Base-by-base conservation (phyloP, 2,888 invertebrate species). In the Gandaritis pyraliata region DNA sequence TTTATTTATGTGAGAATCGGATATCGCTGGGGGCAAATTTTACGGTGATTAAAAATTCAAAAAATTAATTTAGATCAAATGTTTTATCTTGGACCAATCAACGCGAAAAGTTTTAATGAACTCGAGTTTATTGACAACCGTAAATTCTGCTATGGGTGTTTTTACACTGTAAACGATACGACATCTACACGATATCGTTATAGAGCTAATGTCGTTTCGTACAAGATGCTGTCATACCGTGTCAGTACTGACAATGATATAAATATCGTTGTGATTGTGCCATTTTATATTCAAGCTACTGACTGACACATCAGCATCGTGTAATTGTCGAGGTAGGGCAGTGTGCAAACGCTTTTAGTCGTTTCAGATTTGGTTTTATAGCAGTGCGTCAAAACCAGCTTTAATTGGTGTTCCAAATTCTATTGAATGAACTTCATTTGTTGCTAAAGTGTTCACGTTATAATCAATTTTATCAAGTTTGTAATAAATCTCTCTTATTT, bases 31-130 rank as follows among this genome's bases (percentile, higher is more conserved):
- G 58, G 75, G 69, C 68, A 54, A 70, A 81, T 78, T 85, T 85
- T 83, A 87, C 83, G 82, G 82, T 85, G 84, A 83, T 86, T 82
- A 83, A 83, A 83, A 83, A 85, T 78, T 60, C 67, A 74, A 72
- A 23, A 70, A 73, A 75, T 74, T 76, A 74, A 77, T 80, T 79
- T 66, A 75, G 74, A 80, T 77, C 74, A 78, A 80, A 81, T 43
- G 75, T 73, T 74, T 77, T 76, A 80, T 74, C 75, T 74, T 76
- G 74, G 73, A 71, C 80, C 81, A 83, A 86, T 87, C 80, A 83
- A 74, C 49, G 80, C 78, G 72, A 81, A 81, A 74, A 73, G 75
- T 74, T 81, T 80, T 87, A 86, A 87, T 83, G 81, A 86, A 82
- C 78, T 75, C 48, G 38, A 38, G 18, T 60, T 64, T 64, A 64